Evolutionary conservation across 2,113 vertebrate genomes (phyloP).

Genomic region (Clarias magur): DNA sequence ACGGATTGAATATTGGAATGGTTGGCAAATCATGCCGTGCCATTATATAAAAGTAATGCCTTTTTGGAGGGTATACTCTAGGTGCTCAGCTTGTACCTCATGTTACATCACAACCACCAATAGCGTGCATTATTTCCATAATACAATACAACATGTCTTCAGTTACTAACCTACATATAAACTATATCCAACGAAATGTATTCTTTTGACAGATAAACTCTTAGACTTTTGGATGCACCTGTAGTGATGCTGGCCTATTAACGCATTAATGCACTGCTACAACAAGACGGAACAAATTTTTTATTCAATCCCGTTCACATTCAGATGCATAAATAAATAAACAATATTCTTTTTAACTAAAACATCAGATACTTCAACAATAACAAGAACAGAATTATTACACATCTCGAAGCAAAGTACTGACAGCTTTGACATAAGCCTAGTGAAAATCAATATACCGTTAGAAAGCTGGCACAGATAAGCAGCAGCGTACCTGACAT

Average conservation of each 20-base stretch:
- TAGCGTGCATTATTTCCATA: neutral
- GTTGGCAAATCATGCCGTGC: too few relatives aligned
- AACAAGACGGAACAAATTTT: neutral
- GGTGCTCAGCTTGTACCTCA: neutral
- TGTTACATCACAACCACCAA: too few relatives aligned
- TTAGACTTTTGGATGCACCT: too few relatives aligned
- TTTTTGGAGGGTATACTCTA: neutral
- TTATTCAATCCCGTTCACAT: neutral
- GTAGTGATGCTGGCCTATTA: neutral
- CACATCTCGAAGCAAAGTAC: neutral
- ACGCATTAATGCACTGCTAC: neutral
- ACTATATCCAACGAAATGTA: neutral
- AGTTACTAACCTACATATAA: neutral
- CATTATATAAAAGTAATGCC: neutral
- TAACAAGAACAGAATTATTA: neutral
- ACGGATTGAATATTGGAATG: neutral
- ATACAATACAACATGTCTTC: neutral
- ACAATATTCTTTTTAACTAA: neutral
- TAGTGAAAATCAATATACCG: neutral
- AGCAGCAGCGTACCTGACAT: conserved; percentile 87
- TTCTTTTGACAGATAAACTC: neutral
- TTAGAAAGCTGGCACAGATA: neutral
- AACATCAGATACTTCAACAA: neutral
- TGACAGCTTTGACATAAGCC: conserved; percentile 2
- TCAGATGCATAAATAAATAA: neutral